Percentiles rank a stretch among this genome's conserved stretches.
These are phyloP conservation scores for Caenorhabditis remanei DNA, from an alignment of 1,140 invertebrate genomes.

Conservation along the genomic window DNA sequence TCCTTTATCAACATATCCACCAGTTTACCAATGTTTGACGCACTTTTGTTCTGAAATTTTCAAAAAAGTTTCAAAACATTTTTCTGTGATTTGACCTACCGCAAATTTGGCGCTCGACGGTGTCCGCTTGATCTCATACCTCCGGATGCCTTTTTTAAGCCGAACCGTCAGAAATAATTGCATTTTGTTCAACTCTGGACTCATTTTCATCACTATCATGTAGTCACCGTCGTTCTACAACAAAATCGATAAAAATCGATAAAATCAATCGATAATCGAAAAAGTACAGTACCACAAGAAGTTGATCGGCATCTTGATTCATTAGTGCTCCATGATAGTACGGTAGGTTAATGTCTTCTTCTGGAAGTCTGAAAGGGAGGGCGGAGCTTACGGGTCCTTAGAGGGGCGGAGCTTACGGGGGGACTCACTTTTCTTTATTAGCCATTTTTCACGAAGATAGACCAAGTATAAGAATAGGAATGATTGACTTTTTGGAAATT, in stretches of 20 bases:
- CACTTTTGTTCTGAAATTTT: slow-evolving; percentile 59
- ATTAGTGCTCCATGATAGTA: slow-evolving; percentile 71
- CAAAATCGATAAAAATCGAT: background rate
- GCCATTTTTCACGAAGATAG: background rate
- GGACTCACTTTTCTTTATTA: slow-evolving; percentile 30
- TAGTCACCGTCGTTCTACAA: slow-evolving; percentile 50
- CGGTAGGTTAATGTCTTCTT: slow-evolving; percentile 64
- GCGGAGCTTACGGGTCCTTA: background rate
- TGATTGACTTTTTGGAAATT: background rate
- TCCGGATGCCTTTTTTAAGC: slow-evolving; percentile 22
- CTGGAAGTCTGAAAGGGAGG: background rate
- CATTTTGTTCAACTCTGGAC: slow-evolving; percentile 21
- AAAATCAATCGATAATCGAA: background rate
- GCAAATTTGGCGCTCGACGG: slow-evolving; percentile 43
- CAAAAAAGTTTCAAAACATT: too few species aligned
- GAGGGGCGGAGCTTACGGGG: background rate
- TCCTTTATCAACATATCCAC: slow-evolving; percentile 57
- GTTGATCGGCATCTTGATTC: slow-evolving; percentile 69
- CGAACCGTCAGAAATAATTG: slow-evolving; percentile 25
- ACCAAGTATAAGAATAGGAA: background rate
- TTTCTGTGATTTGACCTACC: background rate
- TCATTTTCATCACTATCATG: slow-evolving; percentile 44
- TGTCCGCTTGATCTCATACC: slow-evolving; percentile 29
- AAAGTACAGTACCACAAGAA: slow-evolving; percentile 52
- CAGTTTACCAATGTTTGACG: slow-evolving; percentile 49